Conservation (phyloP, 2,113 vertebrate genomes). For the Gavialis gangeticus region DNA sequence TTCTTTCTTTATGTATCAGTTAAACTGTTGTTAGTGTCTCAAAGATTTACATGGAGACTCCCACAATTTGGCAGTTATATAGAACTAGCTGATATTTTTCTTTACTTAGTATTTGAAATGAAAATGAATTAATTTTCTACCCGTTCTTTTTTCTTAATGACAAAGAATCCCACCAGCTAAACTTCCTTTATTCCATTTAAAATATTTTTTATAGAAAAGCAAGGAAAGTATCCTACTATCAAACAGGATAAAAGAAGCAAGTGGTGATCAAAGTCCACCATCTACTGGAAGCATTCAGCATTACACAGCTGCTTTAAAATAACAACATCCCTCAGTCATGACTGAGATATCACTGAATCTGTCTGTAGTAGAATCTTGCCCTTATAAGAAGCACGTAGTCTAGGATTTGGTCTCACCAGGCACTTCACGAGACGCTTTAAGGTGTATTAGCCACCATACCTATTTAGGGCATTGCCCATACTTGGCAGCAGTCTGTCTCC, state of each 20-base stretch:
- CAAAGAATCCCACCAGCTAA: conserved; percentile 24
- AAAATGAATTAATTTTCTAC: conserved; percentile 32
- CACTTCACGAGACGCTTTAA: too few relatives aligned
- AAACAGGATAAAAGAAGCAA: background rate
- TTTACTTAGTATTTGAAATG: background rate
- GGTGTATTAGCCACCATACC: too few relatives aligned
- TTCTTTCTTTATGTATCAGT: background rate
- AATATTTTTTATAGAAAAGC: conserved; percentile 2
- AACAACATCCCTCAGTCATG: accelerated
- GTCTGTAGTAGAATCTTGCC: background rate
- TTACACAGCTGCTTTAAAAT: background rate
- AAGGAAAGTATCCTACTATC: background rate
- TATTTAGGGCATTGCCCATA: too few relatives aligned
- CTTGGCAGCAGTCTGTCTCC: too few relatives aligned
- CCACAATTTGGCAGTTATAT: conserved; percentile 18
- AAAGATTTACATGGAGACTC: conserved; percentile 3
- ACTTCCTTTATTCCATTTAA: background rate
- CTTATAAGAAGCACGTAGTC: background rate
- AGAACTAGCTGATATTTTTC: conserved; percentile 3
- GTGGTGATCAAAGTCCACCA: conserved; percentile 49
- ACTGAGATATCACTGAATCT: background rate
- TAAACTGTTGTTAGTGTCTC: background rate
- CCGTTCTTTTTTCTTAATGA: conserved; percentile 22
- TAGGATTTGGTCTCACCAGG: too few relatives aligned
- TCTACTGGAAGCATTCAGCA: conserved; percentile 55